Percentiles rank a stretch among this genome's conserved stretches.
Evolutionary conservation across 2,888 invertebrate genomes (phyloP).

Genomic region (Nineta flava): DNA sequence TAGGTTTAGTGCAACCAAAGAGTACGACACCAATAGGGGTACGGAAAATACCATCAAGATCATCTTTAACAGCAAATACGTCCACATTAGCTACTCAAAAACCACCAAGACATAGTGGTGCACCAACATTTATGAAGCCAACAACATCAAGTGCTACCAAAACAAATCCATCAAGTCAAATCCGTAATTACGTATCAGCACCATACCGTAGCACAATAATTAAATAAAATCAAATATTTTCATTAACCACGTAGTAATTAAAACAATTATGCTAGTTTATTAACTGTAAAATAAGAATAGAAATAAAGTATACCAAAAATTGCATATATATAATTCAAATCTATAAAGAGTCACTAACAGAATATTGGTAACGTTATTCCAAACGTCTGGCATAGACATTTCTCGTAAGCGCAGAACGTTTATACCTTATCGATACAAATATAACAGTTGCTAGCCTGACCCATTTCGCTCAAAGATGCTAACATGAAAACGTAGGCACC

Average conservation of each 20-base stretch:
- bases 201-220: conserved; percentile 1
- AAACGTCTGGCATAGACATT: too few relatives aligned
- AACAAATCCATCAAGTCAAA: conserved; percentile 27
- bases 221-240: too few relatives aligned
- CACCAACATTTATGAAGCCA: conserved; percentile 70
- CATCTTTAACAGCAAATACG: conserved; percentile 28
- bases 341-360: too few relatives aligned
- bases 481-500: too few relatives aligned
- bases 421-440: too few relatives aligned
- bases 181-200: conserved; percentile 9
- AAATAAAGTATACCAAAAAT: too few relatives aligned
- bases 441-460: too few relatives aligned
- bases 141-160: conserved; percentile 73
- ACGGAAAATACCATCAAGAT: conserved; percentile 14
- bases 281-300: background rate
- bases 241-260: too few relatives aligned
- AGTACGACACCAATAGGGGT: conserved; percentile 10
- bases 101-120: conserved; percentile 25
- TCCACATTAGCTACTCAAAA: conserved; percentile 17
- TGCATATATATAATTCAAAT: too few relatives aligned
- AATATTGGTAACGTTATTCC: too few relatives aligned
- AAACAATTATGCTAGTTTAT: background rate
- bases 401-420: too few relatives aligned
- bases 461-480: too few relatives aligned
- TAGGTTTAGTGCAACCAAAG: conserved; percentile 11